These are phyloP conservation scores for Pegoplata infirma DNA, from an alignment of 2,888 invertebrate genomes.

Conservation along the genomic window DNA sequence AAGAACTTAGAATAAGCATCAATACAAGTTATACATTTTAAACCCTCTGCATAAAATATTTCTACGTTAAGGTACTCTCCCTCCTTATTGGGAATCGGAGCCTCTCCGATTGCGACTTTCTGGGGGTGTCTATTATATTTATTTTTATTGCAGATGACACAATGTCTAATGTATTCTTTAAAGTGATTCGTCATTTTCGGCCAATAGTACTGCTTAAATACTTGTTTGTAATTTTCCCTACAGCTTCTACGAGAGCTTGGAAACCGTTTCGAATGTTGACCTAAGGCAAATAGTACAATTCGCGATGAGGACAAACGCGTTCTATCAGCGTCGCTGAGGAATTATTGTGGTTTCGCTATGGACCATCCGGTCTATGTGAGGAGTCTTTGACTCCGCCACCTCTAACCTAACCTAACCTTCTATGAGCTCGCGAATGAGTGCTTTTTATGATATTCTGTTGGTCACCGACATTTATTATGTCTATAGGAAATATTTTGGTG, in stretches of 20 bases:
- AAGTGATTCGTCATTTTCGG: slow-evolving; percentile 41
- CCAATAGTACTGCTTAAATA: slow-evolving; percentile 26
- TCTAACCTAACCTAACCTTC: too few relatives aligned
- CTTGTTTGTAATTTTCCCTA: slow-evolving; percentile 24
- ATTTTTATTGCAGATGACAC: slow-evolving; percentile 48
- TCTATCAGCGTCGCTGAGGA: too few relatives aligned
- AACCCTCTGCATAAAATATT: slow-evolving; percentile 44
- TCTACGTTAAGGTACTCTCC: slow-evolving; percentile 50
- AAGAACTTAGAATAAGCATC: slow-evolving; percentile 56
- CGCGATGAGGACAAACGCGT: too few relatives aligned
- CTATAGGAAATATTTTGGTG: not conserved
- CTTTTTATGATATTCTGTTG: not conserved
- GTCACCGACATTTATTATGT: not conserved
- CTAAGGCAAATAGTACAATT: too few relatives aligned
- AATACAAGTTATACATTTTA: slow-evolving; percentile 41
- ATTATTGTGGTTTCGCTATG: too few relatives aligned
- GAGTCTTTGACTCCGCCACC: too few relatives aligned
- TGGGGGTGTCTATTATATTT: slow-evolving; percentile 55
- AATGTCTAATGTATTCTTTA: slow-evolving; percentile 44
- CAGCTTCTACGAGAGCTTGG: slow-evolving; percentile 21
- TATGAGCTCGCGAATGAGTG: not conserved
- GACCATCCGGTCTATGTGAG: too few relatives aligned
- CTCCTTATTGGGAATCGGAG: slow-evolving; percentile 50
- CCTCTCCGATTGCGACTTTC: slow-evolving; percentile 49
- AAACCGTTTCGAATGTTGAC: too few relatives aligned